phyloP scores from a whole-genome alignment of 2,888 invertebrate genomes.

The Anagyrus pseudococci region DNA sequence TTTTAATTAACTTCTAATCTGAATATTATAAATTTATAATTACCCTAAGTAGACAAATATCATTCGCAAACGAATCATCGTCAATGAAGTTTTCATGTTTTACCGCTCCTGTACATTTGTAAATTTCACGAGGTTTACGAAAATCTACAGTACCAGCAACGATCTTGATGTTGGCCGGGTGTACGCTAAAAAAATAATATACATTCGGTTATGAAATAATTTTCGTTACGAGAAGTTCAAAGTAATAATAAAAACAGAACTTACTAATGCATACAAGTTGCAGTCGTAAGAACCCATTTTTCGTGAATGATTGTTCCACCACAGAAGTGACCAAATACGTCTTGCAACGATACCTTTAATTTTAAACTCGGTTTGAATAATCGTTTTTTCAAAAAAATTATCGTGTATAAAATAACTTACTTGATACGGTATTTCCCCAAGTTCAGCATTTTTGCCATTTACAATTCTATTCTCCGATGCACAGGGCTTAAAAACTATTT shows the following conservation, averaged over 20 bases:
- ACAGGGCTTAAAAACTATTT: too few relatives aligned
- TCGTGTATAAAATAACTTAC: constrained; percentile 7
- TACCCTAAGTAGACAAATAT: constrained; percentile 51
- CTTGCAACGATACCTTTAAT: neutral
- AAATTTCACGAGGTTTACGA: constrained; percentile 25
- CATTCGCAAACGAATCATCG: constrained; percentile 42
- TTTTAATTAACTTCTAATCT: neutral
- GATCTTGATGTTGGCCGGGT: too few relatives aligned
- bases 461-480: too few relatives aligned
- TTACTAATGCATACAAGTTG: constrained; percentile 26
- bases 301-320: constrained; percentile 32
- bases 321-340: constrained; percentile 25
- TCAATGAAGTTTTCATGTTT: constrained; percentile 41
- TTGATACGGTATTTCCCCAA: constrained; percentile 33
- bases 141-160: constrained; percentile 42
- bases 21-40: neutral
- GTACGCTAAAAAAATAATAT: too few relatives aligned
- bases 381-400: neutral
- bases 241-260: neutral
- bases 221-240: too few relatives aligned
- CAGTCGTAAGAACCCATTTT: constrained; percentile 11
- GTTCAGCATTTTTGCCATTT: constrained; percentile 27
- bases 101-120: constrained; percentile 28
- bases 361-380: neutral
- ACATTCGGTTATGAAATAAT: too few relatives aligned